Evolutionary conservation across 2,888 invertebrate species (phyloP).

Genomic region (Eucriotettix oculatus): DNA sequence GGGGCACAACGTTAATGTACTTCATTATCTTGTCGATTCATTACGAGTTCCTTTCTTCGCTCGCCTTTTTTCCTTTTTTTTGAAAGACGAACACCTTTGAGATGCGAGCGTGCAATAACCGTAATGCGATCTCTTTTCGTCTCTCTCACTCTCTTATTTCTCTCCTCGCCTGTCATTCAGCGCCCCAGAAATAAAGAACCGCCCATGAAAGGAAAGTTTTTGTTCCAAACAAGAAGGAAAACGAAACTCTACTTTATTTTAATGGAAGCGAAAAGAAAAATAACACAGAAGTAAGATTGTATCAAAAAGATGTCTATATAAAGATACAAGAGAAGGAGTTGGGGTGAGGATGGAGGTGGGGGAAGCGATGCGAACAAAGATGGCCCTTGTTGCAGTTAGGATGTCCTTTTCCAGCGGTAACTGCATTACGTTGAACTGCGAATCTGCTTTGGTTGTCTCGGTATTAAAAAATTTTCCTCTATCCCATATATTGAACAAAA

Average conservation of each 20-base stretch:
- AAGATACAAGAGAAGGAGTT: neutral
- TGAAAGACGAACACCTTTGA: neutral
- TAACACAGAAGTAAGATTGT: neutral
- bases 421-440: too few relatives aligned
- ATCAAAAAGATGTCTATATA: neutral
- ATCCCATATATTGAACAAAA: too few relatives aligned
- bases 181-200: neutral
- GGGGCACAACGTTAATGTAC: conserved; percentile 7
- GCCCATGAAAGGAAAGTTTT: neutral
- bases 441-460: too few relatives aligned
- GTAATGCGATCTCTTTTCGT: neutral
- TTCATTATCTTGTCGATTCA: conserved; percentile 11
- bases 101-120: neutral
- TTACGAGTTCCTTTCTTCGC: conserved; percentile 2
- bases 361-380: neutral
- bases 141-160: neutral
- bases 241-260: neutral
- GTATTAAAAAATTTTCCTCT: too few relatives aligned
- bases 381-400: too few relatives aligned
- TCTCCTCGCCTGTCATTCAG: neutral
- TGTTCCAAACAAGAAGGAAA: neutral
- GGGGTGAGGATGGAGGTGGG: neutral
- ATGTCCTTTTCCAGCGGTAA: too few relatives aligned
- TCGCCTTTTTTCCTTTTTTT: neutral
- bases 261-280: neutral